Conservation (phyloP, 2,888 invertebrate species). For the Liopterus haemorrhoidalis region DNA sequence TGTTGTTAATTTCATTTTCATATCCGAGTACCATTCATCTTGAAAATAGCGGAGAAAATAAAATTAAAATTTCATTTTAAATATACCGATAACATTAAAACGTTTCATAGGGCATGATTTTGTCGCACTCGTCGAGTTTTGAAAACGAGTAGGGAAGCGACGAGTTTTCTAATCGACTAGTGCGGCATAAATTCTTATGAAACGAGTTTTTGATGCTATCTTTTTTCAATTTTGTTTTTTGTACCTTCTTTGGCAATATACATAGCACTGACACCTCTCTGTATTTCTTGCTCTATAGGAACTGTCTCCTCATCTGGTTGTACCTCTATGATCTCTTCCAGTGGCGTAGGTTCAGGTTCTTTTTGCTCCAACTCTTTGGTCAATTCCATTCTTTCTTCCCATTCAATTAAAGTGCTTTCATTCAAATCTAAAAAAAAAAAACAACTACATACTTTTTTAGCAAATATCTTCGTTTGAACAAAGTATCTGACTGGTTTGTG, state of each 20-base stretch:
- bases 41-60: slow-evolving; percentile 34
- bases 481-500: too few relatives aligned
- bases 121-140: background rate
- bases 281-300: slow-evolving; percentile 21
- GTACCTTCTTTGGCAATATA: slow-evolving; percentile 31
- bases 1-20: slow-evolving; percentile 42
- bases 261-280: slow-evolving; percentile 36
- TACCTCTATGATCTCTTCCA: background rate
- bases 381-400: slow-evolving; percentile 38
- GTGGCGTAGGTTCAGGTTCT: slow-evolving; percentile 14
- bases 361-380: slow-evolving; percentile 35
- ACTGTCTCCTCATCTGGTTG: slow-evolving; percentile 2
- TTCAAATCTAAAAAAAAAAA: slow-evolving; percentile 36
- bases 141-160: too few relatives aligned
- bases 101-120: background rate
- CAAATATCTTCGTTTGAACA: too few relatives aligned
- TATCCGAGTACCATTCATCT: slow-evolving; percentile 48
- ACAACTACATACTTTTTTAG: too few relatives aligned
- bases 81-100: slow-evolving; percentile 28
- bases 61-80: background rate
- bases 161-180: too few relatives aligned
- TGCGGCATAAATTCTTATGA: too few relatives aligned
- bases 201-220: too few relatives aligned
- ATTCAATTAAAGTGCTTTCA: slow-evolving; percentile 36
- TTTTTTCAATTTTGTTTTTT: too few relatives aligned